Evolutionary conservation across 1,140 invertebrate species (phyloP).

Genomic region (Drosophila mauritiana): DNA sequence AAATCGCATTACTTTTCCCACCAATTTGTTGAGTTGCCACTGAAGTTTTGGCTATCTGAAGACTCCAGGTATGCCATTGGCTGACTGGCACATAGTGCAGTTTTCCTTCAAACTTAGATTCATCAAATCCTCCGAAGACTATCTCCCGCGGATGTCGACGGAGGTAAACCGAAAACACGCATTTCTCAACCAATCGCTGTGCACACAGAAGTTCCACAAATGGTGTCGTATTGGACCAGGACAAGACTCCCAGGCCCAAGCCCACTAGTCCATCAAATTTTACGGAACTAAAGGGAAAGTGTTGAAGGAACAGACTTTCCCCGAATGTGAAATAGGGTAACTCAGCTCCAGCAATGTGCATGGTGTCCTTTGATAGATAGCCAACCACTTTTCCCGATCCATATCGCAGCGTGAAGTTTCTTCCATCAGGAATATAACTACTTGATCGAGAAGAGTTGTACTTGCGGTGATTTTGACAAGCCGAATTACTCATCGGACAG

Average conservation of each 20-base stretch:
- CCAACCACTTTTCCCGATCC: conserved; percentile 97
- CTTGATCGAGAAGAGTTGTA: conserved; percentile 94
- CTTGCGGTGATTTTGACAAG: conserved; percentile 52
- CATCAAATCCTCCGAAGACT: conserved; percentile 62
- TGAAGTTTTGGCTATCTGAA: conserved; percentile 47
- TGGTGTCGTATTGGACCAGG: conserved; percentile 94
- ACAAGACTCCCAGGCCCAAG: conserved; percentile 93
- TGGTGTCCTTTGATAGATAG: conserved; percentile 96
- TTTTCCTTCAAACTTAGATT: conserved; percentile 39
- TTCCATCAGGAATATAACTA: conserved; percentile 94
- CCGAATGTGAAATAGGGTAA: conserved; percentile 95
- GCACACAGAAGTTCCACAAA: conserved; percentile 97
- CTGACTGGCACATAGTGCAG: conserved; percentile 71
- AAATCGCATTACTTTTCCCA: conserved; percentile 87
- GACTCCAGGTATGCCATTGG: conserved; percentile 66
- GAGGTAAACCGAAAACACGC: conserved; percentile 97
- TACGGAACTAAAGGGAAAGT: conserved; percentile 92
- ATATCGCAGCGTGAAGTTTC: conserved; percentile 95
- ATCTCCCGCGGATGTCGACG: conserved; percentile 87
- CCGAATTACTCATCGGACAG: conserved; percentile 41
- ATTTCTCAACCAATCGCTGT: conserved; percentile 90
- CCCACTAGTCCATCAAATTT: conserved; percentile 99
- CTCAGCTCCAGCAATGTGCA: conserved; percentile 86
- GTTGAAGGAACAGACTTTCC: conserved; percentile 96
- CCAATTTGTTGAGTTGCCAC: conserved; percentile 50